Evolutionary conservation across 2,797 vertebrate species (phyloP), one percentile per base, ranked within the genome.

Genomic region (Prunella strophiata): DNA sequence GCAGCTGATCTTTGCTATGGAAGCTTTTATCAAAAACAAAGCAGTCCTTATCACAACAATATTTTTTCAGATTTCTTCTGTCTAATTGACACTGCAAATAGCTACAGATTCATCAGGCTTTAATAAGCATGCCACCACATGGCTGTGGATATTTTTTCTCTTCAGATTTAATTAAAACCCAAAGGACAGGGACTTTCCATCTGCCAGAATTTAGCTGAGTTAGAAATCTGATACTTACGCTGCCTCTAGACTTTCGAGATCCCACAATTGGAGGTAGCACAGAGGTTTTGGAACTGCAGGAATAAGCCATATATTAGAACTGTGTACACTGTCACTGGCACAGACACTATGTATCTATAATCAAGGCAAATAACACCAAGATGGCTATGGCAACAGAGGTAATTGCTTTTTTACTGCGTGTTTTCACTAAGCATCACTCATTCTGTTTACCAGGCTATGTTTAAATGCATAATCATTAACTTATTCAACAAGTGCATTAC

Each of bases 191-290:
- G 38, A 86, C 57, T 88, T 91, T 68, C 63, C 76, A 74, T 40
- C 34, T 27, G n/a, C 71, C 2, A 36, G 81, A 89, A 92, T 84
- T 75, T 90, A 30, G 71, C 6, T 7, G 73, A 74, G 90, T 67
- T 86, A 90, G 75, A 74, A 93, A 68, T 87, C 71, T 74, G 51
- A 91, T 97, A 98, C 99, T 99, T 98, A 99, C 99, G n/a, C 98
- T 98, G 97, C 98, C 98, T 95, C 98, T 99, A 93, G 98, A 98
- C 94, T 98, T 99, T 83, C 98, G 98, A 93, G 97, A 98, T 98
- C 98, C 98, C 96, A 98, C 98, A 95, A 99, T 97, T 0, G 99
- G 99, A 55, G 99, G 99, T 16, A 99, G 97, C 18, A 98, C 99
- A 43, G 97, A 98, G 14, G 98, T 97, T 97, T 99, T 99, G 91